Percentiles rank a stretch among this genome's conserved stretches.
Evolutionary conservation across 2,797 vertebrate genomes (phyloP).

Genomic region (Stomatorhinus walkeri): DNA sequence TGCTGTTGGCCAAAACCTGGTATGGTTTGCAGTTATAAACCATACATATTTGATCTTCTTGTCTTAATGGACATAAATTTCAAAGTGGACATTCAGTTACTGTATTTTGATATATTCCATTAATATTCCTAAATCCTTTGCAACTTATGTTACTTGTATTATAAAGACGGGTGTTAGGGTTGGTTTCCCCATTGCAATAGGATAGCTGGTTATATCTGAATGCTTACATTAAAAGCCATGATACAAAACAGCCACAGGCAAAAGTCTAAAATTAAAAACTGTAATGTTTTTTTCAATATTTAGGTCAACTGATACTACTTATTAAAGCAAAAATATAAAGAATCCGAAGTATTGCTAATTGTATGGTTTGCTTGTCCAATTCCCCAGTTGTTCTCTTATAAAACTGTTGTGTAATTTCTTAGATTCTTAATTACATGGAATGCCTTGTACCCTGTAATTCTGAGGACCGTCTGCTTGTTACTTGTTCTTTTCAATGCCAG

Average conservation of each 20-base stretch:
- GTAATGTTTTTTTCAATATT: not conserved
- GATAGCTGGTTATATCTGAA: not conserved
- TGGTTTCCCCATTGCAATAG: not conserved
- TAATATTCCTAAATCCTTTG: not conserved
- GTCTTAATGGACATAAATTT: not conserved
- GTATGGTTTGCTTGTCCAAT: not conserved
- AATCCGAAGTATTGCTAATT: not conserved
- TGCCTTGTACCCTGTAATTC: not conserved
- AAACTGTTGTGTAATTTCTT: constrained; percentile 8
- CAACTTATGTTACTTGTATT: not conserved
- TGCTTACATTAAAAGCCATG: not conserved
- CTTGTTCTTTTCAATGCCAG: not conserved
- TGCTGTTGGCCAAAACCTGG: not conserved
- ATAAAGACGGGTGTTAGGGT: not conserved
- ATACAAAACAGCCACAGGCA: not conserved
- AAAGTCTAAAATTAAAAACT: not conserved
- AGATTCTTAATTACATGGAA: constrained; percentile 3
- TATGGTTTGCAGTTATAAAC: not conserved
- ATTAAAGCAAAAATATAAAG: not conserved
- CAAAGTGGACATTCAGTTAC: not conserved
- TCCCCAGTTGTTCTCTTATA: not conserved
- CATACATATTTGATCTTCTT: not conserved
- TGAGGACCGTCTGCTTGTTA: not conserved
- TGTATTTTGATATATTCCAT: not conserved
- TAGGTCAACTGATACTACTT: not conserved